These are phyloP conservation scores for Vannuccia rotundouncinata DNA, from an alignment of 2,888 invertebrate genomes.

Conservation along the genomic window DNA sequence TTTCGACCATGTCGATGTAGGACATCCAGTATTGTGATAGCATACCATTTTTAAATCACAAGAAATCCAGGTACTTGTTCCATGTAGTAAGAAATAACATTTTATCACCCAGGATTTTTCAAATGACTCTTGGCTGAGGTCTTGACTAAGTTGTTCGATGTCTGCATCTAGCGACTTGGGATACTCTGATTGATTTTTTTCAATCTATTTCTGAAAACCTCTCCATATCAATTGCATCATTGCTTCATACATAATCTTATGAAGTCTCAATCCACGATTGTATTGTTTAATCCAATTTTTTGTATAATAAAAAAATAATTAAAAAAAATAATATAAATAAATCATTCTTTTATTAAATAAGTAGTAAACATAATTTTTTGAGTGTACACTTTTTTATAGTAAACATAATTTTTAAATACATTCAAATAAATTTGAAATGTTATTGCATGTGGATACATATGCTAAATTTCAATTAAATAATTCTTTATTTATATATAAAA, in stretches of 20 bases:
- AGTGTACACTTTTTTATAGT: no score
- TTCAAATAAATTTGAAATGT: no score
- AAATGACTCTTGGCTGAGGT: slow-evolving; percentile 5
- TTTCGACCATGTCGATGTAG: slow-evolving; percentile 43
- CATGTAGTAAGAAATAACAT: slow-evolving; percentile 1
- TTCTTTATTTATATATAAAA: no score
- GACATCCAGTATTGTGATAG: slow-evolving; percentile 43
- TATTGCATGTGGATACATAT: no score
- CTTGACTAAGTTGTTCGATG: slow-evolving; percentile 7
- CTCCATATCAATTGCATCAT: background rate
- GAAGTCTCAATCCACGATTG: slow-evolving; percentile 5
- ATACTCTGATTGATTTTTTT: slow-evolving; percentile 16
- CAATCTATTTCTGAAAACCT: background rate
- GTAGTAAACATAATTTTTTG: no score
- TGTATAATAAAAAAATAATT: no score
- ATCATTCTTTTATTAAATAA: no score
- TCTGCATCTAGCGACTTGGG: background rate
- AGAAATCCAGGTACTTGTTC: slow-evolving; percentile 29
- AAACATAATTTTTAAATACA: no score
- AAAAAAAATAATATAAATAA: no score
- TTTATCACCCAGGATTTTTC: slow-evolving; percentile 21
- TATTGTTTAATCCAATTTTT: no score
- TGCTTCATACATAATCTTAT: slow-evolving; percentile 17
- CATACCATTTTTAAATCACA: slow-evolving; percentile 33
- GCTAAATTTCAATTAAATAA: no score